These are phyloP conservation scores for Apolygus lucorum DNA, from an alignment of 1,140 invertebrate genomes.

Conservation along the genomic window DNA sequence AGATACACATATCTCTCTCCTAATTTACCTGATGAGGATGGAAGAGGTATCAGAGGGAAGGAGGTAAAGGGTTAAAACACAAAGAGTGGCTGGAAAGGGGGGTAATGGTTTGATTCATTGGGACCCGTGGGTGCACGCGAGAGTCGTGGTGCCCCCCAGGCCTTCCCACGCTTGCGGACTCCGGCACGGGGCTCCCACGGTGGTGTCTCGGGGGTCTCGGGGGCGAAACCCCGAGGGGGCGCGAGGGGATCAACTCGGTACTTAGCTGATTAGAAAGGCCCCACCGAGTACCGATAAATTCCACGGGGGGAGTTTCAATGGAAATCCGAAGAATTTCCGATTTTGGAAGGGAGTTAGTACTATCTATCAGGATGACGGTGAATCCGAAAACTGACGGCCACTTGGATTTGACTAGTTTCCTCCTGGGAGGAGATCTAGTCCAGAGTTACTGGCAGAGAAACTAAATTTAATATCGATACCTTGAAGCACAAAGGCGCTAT, in stretches of 20 bases:
- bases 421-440: too few species aligned
- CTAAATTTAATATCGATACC: too few species aligned
- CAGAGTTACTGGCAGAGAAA: too few species aligned
- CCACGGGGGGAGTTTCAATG: too few species aligned
- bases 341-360: too few species aligned
- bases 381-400: too few species aligned
- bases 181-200: constrained; percentile 5
- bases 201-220: neutral
- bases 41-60: neutral
- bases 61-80: neutral
- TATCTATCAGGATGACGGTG: too few species aligned
- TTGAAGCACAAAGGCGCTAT: too few species aligned
- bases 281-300: too few species aligned
- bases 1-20: neutral
- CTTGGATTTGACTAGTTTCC: too few species aligned
- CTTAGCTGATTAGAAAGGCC: constrained; percentile 3
- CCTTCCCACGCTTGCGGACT: constrained; percentile 4
- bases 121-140: constrained; percentile 12
- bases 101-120: constrained; percentile 16
- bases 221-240: neutral
- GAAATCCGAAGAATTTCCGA: too few species aligned
- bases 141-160: constrained; percentile 15
- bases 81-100: neutral
- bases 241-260: neutral
- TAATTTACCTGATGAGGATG: neutral